Percentiles rank a stretch among this genome's conserved stretches.
phyloP scores from a whole-genome alignment of 1,140 invertebrate genomes.

The Philotrypesis tridentata region DNA sequence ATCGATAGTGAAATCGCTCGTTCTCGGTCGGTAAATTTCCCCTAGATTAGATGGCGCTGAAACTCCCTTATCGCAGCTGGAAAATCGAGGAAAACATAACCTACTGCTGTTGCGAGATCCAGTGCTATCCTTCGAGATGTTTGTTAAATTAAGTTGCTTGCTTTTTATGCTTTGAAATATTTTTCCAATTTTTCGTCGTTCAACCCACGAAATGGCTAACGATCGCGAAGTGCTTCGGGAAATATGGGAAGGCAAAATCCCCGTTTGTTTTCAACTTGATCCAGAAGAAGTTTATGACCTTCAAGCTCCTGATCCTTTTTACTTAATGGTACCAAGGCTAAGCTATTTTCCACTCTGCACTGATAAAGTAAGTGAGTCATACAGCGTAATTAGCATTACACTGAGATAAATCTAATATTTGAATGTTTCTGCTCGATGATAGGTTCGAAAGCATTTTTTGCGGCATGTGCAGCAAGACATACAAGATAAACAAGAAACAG shows the following conservation, averaged over 20 bases:
- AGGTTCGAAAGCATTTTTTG: constrained; percentile 92
- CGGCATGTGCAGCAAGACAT: constrained; percentile 87
- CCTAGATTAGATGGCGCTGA: neutral
- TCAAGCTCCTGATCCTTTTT: constrained; percentile 92
- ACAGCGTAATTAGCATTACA: neutral
- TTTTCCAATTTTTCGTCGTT: neutral
- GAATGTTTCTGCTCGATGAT: constrained; percentile 55
- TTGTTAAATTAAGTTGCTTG: constrained; percentile 7
- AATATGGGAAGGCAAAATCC: constrained; percentile 96
- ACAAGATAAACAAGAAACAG: constrained; percentile 86
- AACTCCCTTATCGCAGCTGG: neutral
- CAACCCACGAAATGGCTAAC: constrained; percentile 81
- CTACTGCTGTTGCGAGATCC: neutral
- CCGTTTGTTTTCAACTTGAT: constrained; percentile 91
- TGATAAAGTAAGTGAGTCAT: constrained; percentile 84
- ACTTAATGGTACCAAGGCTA: constrained; percentile 94
- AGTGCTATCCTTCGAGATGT: constrained; percentile 20
- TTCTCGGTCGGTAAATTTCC: neutral
- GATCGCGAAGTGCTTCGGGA: constrained; percentile 94
- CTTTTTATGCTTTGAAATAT: constrained; percentile 5
- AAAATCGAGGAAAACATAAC: constrained; percentile 42
- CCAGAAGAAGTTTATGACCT: constrained; percentile 91
- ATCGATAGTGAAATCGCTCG: neutral
- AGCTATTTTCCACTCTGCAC: constrained; percentile 97
- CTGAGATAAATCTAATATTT: constrained; percentile 6